Evolutionary conservation across 2,888 invertebrate species (phyloP).

Genomic region (Drosophila ustulata): DNA sequence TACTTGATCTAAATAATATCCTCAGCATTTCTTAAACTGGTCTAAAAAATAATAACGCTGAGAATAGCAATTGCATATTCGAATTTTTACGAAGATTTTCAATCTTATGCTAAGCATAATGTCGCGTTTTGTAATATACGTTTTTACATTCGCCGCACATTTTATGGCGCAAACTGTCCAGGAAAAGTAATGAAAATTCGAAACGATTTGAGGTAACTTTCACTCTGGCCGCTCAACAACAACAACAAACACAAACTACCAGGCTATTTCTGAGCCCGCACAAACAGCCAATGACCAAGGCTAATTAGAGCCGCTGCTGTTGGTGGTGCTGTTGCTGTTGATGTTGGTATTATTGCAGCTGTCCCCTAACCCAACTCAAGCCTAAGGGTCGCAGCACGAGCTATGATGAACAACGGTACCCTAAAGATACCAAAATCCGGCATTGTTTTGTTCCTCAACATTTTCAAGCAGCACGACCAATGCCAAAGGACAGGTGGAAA

Average conservation of each 20-base stretch:
- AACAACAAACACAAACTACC: slow-evolving; percentile 9
- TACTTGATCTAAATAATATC: not conserved
- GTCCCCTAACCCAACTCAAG: slow-evolving; percentile 19
- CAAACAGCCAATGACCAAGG: slow-evolving; percentile 32
- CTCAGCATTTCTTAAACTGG: not conserved
- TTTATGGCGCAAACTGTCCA: slow-evolving; percentile 51
- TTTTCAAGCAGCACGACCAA: slow-evolving; percentile 67
- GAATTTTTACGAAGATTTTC: not conserved
- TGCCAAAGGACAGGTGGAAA: slow-evolving; percentile 72
- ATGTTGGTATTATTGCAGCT: slow-evolving; percentile 45
- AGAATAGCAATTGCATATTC: not conserved
- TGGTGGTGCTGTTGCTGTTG: slow-evolving; percentile 27
- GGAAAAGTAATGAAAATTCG: slow-evolving; percentile 53
- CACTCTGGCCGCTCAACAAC: slow-evolving; percentile 52
- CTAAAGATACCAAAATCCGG: slow-evolving; percentile 15
- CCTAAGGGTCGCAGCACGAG: slow-evolving; percentile 57
- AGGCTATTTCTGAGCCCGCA: not conserved
- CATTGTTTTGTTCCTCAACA: slow-evolving; percentile 34
- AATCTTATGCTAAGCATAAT: not conserved
- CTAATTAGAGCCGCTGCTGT: slow-evolving; percentile 50
- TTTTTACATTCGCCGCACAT: slow-evolving; percentile 26
- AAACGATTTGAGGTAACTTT: slow-evolving; percentile 66
- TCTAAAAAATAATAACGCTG: not conserved
- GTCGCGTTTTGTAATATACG: slow-evolving; percentile 10
- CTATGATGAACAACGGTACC: slow-evolving; percentile 48